phyloP scores from a whole-genome alignment of 2,797 vertebrate genomes.

The Myripristis jacobus region DNA sequence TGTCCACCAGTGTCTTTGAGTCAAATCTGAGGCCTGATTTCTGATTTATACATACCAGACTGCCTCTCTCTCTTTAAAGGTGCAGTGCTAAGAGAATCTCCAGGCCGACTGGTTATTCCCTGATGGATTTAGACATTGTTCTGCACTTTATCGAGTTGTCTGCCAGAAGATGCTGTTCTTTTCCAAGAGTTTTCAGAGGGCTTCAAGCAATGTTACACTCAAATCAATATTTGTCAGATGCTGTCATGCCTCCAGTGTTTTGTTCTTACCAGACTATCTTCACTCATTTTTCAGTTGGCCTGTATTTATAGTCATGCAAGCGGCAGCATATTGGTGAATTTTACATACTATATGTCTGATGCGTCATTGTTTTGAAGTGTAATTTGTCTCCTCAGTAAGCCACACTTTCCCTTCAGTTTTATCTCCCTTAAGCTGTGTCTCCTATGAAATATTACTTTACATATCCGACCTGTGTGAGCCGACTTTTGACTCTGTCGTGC shows the following conservation, averaged over 20 bases:
- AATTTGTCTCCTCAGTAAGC: constrained; percentile 18
- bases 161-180: constrained; percentile 16
- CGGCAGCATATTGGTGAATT: not conserved
- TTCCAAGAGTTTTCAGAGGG: not conserved
- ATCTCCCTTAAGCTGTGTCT: constrained; percentile 21
- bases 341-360: constrained; percentile 7
- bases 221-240: not conserved
- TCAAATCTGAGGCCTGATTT: not conserved
- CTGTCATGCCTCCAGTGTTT: not conserved
- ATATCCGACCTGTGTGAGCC: constrained; percentile 7
- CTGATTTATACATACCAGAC: constrained; percentile 12
- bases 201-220: constrained; percentile 3
- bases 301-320: not conserved
- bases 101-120: not conserved
- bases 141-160: constrained; percentile 27
- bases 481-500: constrained; percentile 37
- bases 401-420: constrained; percentile 3
- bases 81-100: not conserved
- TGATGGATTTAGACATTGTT: constrained; percentile 8
- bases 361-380: not conserved
- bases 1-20: constrained; percentile 7
- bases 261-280: not conserved
- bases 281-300: not conserved
- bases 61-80: constrained; percentile 21
- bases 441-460: constrained; percentile 8